phyloP scores from a whole-genome alignment of 2,888 invertebrate genomes.

The Ctena decussata region DNA sequence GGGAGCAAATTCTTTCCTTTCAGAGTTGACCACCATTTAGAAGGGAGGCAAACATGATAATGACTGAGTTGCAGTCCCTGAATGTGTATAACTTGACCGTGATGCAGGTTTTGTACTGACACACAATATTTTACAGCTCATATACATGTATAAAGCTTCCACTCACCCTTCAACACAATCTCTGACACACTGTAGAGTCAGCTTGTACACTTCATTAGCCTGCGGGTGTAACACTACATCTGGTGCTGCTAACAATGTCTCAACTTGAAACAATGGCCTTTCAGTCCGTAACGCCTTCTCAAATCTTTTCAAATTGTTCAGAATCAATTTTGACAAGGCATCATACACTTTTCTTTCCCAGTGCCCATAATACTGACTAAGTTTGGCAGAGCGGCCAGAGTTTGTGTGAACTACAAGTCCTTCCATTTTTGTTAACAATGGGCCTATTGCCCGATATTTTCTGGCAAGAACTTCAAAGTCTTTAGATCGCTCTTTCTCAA shows the following conservation, averaged over 20 bases:
- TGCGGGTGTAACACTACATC: conserved; percentile 93
- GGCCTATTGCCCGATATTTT: conserved; percentile 93
- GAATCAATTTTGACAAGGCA: conserved; percentile 89
- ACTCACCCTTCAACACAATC: conserved; percentile 92
- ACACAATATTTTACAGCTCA: too few relatives aligned
- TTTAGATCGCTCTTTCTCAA: conserved; percentile 91
- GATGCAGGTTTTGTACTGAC: too few relatives aligned
- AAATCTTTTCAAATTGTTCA: conserved; percentile 92
- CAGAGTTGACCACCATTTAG: too few relatives aligned
- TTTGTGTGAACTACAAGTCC: conserved; percentile 93
- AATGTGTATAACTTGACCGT: too few relatives aligned
- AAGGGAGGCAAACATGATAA: too few relatives aligned
- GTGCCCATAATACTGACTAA: conserved; percentile 92
- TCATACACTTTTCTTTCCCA: conserved; percentile 94
- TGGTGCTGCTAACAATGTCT: conserved; percentile 91
- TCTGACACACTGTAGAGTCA: conserved; percentile 91
- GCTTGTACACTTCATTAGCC: conserved; percentile 92
- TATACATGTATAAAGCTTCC: too few relatives aligned
- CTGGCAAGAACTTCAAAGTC: conserved; percentile 91
- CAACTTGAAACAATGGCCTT: conserved; percentile 92
- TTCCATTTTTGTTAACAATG: conserved; percentile 94
- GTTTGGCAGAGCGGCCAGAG: conserved; percentile 91
- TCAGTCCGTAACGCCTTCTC: conserved; percentile 89
- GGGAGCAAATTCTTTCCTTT: too few relatives aligned
- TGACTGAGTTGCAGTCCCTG: too few relatives aligned